phyloP scores from a whole-genome alignment of 2,888 invertebrate genomes.

The Baronia brevicornis region DNA sequence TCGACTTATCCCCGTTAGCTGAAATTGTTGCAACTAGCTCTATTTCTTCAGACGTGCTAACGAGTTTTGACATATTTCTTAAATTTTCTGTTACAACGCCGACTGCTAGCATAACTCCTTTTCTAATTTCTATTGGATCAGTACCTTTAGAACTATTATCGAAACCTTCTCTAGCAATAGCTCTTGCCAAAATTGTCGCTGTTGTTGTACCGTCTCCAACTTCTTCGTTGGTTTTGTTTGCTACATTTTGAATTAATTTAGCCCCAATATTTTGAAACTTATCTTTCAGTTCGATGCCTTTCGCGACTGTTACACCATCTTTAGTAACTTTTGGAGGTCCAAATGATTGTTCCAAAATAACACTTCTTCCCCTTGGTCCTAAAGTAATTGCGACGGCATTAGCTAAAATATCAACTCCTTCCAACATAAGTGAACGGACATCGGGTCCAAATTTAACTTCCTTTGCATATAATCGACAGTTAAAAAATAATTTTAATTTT shows the following conservation, averaged over 20 bases:
- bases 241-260: conserved; percentile 97
- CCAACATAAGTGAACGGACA: conserved; percentile 95
- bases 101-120: conserved; percentile 94
- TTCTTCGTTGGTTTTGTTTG: conserved; percentile 99
- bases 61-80: conserved; percentile 90
- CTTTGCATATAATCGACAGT: conserved; percentile 81
- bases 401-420: conserved; percentile 97
- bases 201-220: conserved; percentile 99
- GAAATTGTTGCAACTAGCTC: conserved; percentile 99
- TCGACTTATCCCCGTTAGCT: conserved; percentile 94
- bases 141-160: conserved; percentile 97
- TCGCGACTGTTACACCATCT: conserved; percentile 99
- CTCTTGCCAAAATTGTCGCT: conserved; percentile 96
- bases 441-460: conserved; percentile 98
- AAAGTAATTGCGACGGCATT: conserved; percentile 99
- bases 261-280: conserved; percentile 99
- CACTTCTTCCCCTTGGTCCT: conserved; percentile 99
- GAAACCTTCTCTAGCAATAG: conserved; percentile 99
- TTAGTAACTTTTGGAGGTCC: conserved; percentile 99
- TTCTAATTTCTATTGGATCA: conserved; percentile 96
- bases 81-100: conserved; percentile 89
- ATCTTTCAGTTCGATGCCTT: conserved; percentile 96
- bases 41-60: conserved; percentile 97
- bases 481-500: conserved; percentile 6
- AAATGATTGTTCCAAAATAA: conserved; percentile 98